A percentile compares a stretch with the other conserved stretches of the same genome.
Evolutionary conservation across 2,888 invertebrate species (phyloP).

Genomic region (Hyppa rectilinea): DNA sequence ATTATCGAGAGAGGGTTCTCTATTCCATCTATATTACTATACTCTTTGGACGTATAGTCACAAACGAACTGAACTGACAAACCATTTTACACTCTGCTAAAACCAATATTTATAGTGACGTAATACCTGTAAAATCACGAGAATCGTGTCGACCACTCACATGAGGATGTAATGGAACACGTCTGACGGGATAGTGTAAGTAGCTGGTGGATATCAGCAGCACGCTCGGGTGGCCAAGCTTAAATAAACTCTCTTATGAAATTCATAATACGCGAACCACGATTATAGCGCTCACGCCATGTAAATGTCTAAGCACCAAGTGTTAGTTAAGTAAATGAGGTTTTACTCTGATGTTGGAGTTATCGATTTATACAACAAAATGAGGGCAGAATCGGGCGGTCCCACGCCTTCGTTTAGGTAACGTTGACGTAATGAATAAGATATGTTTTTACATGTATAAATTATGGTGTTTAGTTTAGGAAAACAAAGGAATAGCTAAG

Average conservation of each 20-base stretch:
- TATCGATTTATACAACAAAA: slow-evolving; percentile 66
- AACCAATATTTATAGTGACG: slow-evolving; percentile 77
- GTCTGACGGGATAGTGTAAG: slow-evolving; percentile 68
- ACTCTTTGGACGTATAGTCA: slow-evolving; percentile 67
- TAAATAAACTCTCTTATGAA: slow-evolving; percentile 79
- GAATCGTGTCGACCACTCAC: slow-evolving; percentile 72
- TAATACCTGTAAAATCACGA: slow-evolving; percentile 76
- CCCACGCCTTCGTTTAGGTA: slow-evolving; percentile 44
- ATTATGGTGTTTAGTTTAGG: neutral
- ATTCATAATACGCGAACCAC: slow-evolving; percentile 77
- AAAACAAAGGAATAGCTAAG: neutral
- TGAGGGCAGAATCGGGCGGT: slow-evolving; percentile 69
- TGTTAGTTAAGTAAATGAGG: slow-evolving; percentile 51
- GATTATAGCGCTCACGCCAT: slow-evolving; percentile 61
- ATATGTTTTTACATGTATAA: slow-evolving; percentile 17
- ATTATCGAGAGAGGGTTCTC: too few relatives aligned
- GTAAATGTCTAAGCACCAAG: slow-evolving; percentile 31
- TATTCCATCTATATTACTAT: too few relatives aligned
- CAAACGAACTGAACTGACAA: slow-evolving; percentile 72
- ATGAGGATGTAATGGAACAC: slow-evolving; percentile 71
- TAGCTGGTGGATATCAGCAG: slow-evolving; percentile 69
- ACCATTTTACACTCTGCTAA: slow-evolving; percentile 79
- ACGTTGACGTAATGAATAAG: slow-evolving; percentile 18
- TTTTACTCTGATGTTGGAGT: slow-evolving; percentile 43
- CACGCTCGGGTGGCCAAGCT: slow-evolving; percentile 79